A percentile compares a stretch with the other conserved stretches of the same genome.
These are phyloP conservation scores for Limulus polyphemus DNA, from an alignment of 2,888 invertebrate genomes.

Conservation along the genomic window DNA sequence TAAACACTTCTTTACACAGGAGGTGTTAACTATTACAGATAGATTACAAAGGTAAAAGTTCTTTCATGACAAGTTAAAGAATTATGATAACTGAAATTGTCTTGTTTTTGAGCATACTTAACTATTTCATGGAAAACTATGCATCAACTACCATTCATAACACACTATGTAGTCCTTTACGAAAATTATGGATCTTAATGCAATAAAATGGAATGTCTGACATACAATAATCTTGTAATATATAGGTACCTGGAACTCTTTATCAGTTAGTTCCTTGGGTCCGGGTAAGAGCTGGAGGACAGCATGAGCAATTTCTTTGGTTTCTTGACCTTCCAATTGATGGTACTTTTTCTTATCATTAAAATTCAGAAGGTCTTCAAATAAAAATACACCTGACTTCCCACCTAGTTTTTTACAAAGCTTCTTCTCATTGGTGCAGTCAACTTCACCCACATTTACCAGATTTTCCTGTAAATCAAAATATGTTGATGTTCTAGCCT, in stretches of 20 bases:
- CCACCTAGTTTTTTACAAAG: conserved; percentile 42
- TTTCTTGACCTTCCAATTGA: conserved; percentile 32
- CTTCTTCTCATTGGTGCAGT: conserved; percentile 39
- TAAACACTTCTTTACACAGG: too few species aligned
- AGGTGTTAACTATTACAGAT: too few species aligned
- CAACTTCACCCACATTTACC: conserved; percentile 44
- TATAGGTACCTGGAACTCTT: conserved; percentile 46
- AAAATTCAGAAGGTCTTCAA: neutral
- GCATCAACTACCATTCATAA: too few species aligned
- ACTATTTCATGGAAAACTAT: too few species aligned
- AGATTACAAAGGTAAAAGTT: too few species aligned
- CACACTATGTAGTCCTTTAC: too few species aligned
- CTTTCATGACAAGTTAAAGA: too few species aligned
- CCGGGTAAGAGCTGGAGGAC: conserved; percentile 50
- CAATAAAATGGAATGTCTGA: neutral
- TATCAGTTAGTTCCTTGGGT: conserved; percentile 45
- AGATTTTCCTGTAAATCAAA: conserved; percentile 35
- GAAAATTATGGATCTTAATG: neutral
- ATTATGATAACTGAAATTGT: too few species aligned
- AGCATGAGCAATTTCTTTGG: conserved; percentile 46
- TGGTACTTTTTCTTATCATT: neutral
- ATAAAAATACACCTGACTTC: conserved; percentile 33
- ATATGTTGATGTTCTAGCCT: neutral
- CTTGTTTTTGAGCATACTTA: too few species aligned
- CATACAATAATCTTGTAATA: neutral